These are phyloP conservation scores for Drosophila sordidapex DNA, from an alignment of 2,888 invertebrate genomes.

Conservation along the genomic window DNA sequence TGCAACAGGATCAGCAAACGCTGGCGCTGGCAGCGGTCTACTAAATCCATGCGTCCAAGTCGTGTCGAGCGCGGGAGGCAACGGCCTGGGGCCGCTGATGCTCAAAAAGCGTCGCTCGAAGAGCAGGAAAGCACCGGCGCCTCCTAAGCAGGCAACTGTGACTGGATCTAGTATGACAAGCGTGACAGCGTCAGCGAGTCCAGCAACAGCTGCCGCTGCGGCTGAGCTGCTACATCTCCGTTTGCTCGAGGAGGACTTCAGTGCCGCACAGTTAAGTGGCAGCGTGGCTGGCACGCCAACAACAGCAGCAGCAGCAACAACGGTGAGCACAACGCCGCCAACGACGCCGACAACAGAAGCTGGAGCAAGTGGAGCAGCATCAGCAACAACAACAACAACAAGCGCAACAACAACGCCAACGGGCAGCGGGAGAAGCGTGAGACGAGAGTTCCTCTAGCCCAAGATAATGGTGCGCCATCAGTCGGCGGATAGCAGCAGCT, in stretches of 20 bases:
- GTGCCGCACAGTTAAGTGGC: constrained; percentile 52
- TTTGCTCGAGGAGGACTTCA: constrained; percentile 71
- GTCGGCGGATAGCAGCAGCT: constrained; percentile 83
- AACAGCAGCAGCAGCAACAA: constrained; percentile 20
- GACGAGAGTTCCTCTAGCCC: constrained; percentile 85
- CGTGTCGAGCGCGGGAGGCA: constrained; percentile 83
- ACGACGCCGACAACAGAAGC: constrained; percentile 22
- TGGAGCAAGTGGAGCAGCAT: constrained; percentile 7
- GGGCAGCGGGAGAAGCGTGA: constrained; percentile 78
- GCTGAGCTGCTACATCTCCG: constrained; percentile 62
- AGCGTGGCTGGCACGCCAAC: constrained; percentile 10
- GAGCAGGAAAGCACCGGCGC: constrained; percentile 87
- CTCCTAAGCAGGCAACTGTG: constrained; percentile 84
- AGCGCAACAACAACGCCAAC: constrained; percentile 65
- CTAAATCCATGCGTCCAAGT: constrained; percentile 82
- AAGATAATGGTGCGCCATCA: constrained; percentile 85
- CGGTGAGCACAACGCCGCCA: constrained; percentile 33
- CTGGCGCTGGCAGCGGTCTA: constrained; percentile 82
- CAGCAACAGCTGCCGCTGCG: constrained; percentile 28
- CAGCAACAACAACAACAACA: constrained; percentile 27
- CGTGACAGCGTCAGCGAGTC: constrained; percentile 58
- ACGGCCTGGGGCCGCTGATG: constrained; percentile 85
- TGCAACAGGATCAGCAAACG: constrained; percentile 56
- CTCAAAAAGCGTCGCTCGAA: constrained; percentile 87
- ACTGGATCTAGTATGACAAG: constrained; percentile 72